Base-by-base conservation (phyloP, 2,888 invertebrate genomes). In the Meghimatium bilineatum region DNA sequence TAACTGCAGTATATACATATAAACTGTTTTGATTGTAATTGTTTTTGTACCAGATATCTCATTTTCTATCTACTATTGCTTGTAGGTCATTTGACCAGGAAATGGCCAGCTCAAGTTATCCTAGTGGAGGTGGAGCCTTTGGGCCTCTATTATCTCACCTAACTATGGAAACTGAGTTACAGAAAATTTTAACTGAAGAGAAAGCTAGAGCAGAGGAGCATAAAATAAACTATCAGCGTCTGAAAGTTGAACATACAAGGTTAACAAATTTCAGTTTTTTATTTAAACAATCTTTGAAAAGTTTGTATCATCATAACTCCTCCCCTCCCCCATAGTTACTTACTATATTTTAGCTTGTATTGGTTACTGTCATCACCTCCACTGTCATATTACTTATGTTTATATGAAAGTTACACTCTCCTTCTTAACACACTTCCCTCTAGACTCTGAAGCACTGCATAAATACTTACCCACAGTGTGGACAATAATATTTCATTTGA, bases 131-230 rank as follows among this genome's bases (percentile, higher is more conserved):
- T 26, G 84, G 82, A 38, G 69, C 79, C 78, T 82, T 90, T 75
- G 89, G 88, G 10, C 88, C 88, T 14, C 87, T 89, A 26, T 87
- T 92, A 78, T 90, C 91, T 10, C 88, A 89, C 44, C 87, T 92
- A 36, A 88, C 89, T 5, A 89, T 91, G 84, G 93, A 93, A 85
- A 92, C 91, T 34, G 93, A 93, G 87, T 88, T 93, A 56, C 93
- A 93, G 82, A 93, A 93, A 83, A 87, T 93, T 86, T 87, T 93
- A 44, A 89, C 93, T 17, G 93, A 93, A 88, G 93, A 93, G 84
- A 90, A 90, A 72, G 91, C 92, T 88, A 88, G 93, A 66, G 91
- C 92, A 77, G 92, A 93, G 82, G 91, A 92, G 84, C 93, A 93
- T 86, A 92, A 90, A 86, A 92, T 91, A 29, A 93, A 93, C 84